These are phyloP conservation scores for Porites divaricata DNA, from an alignment of 92 coral and sea anemone genomes.

Conservation along the genomic window DNA sequence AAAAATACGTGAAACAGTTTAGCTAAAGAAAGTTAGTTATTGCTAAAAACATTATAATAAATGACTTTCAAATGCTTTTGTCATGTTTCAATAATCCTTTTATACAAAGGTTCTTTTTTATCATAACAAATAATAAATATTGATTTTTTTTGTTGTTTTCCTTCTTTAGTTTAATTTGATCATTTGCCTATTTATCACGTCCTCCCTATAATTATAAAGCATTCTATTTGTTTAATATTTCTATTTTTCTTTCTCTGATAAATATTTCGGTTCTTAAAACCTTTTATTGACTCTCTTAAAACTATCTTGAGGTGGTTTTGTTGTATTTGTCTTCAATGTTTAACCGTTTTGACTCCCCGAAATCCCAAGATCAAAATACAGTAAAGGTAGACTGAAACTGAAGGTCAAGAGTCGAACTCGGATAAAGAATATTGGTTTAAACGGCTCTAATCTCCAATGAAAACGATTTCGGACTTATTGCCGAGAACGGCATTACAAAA, in stretches of 20 bases:
- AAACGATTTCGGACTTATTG: too few species aligned
- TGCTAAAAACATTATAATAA: too few species aligned
- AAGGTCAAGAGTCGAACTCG: too few species aligned
- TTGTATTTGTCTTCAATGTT: neutral
- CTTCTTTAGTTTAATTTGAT: neutral
- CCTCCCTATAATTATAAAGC: conserved; percentile 12
- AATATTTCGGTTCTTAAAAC: neutral
- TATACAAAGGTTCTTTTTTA: neutral
- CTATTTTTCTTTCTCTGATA: neutral
- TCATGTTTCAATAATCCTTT: neutral
- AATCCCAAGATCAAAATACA: neutral
- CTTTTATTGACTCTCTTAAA: neutral
- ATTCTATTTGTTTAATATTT: neutral
- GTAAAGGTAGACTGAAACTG: neutral
- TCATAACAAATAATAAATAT: neutral
- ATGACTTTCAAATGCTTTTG: neutral
- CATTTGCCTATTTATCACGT: neutral
- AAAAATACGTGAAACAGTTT: neutral
- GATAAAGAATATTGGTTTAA: too few species aligned
- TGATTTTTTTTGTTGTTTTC: neutral
- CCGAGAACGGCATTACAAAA: too few species aligned
- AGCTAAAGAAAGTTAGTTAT: neutral
- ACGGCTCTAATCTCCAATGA: too few species aligned
- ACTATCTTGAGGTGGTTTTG: neutral
- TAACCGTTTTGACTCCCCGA: neutral